Base-by-base conservation (phyloP, 2,797 vertebrate genomes). In the Setipinna tenuifilis region DNA sequence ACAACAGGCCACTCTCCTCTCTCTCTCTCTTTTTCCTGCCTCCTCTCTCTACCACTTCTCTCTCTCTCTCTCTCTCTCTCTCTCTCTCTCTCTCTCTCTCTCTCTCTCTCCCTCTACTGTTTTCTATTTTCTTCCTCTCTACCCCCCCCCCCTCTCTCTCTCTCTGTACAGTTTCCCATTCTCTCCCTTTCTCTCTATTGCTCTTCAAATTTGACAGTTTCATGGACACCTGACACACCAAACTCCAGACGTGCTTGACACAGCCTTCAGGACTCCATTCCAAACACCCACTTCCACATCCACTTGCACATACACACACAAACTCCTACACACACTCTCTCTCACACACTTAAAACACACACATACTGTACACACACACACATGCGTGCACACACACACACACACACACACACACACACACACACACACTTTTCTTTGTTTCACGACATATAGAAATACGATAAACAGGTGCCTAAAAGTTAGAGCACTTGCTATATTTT, bases 211-310 rank as follows among this genome's bases (percentile, higher is more conserved):
- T 54, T 87, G 89, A 87, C 91, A 91, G 91, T 87, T 91, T 95
- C 94, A 95, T 93, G 11, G 94, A 95, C 94, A 93, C 91, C 93
- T 92, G 94, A 95, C 93, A 93, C 91, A 88, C 94, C 91, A 89
- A 88, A 89, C 89, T 93, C 86, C 17, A 48, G 86, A 92, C 93
- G 92, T 93, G 92, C 91, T 90, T 91, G 92, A 93, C 93, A 92
- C 59, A 87, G 75, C 62, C 82, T 88, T 4, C 35, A 31, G 75
- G 50, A 28, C 62, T 87, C 85, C 86, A 84, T 68, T 75, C 28
- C 14, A 75, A 75, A 75, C 68, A 35, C 68, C 25, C 68, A 41
- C 68, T 19, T 54, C 9, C 50, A 54, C 16, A 75, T 9, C 28
- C 68, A 75, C 68, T 35, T 19, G 31, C 68, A 75, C 9, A 35